A percentile compares a stretch with the other conserved stretches of the same genome.
phyloP scores from a whole-genome alignment of 2,888 invertebrate species.

The Amphipoea oculea region DNA sequence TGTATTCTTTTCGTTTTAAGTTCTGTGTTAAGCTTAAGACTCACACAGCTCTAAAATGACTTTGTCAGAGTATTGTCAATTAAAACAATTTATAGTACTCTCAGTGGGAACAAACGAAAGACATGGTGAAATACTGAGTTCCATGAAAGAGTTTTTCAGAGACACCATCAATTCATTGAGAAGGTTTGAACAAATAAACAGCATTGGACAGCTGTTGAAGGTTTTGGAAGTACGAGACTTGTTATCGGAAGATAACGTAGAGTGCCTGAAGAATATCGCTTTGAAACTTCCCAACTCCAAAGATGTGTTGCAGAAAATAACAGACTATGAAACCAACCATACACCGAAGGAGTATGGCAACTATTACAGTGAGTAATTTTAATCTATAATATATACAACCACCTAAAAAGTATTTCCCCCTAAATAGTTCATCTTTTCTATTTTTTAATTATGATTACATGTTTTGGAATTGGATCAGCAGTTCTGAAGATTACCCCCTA shows the following conservation, averaged over 20 bases:
- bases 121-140: constrained; percentile 74
- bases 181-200: constrained; percentile 80
- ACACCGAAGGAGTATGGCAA: constrained; percentile 69
- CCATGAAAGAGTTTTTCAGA: constrained; percentile 80
- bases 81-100: constrained; percentile 78
- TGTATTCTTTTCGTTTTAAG: not conserved
- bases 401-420: not conserved
- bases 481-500: not conserved
- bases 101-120: constrained; percentile 75
- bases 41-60: constrained; percentile 73
- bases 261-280: constrained; percentile 80
- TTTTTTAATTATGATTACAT: not conserved
- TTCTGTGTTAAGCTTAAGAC: not conserved
- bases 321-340: constrained; percentile 75
- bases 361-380: constrained; percentile 77
- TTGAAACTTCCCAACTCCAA: constrained; percentile 71
- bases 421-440: not conserved
- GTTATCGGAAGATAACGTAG: constrained; percentile 81
- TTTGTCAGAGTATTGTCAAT: constrained; percentile 76
- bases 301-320: constrained; percentile 73
- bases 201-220: constrained; percentile 78
- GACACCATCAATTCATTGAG: constrained; percentile 83
- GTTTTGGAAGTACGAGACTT: constrained; percentile 82
- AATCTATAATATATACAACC: not conserved
- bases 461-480: not conserved